Evolutionary conservation across 2,113 vertebrate species (phyloP), one percentile per base, ranked within the genome.

Genomic region (Riparia riparia): DNA sequence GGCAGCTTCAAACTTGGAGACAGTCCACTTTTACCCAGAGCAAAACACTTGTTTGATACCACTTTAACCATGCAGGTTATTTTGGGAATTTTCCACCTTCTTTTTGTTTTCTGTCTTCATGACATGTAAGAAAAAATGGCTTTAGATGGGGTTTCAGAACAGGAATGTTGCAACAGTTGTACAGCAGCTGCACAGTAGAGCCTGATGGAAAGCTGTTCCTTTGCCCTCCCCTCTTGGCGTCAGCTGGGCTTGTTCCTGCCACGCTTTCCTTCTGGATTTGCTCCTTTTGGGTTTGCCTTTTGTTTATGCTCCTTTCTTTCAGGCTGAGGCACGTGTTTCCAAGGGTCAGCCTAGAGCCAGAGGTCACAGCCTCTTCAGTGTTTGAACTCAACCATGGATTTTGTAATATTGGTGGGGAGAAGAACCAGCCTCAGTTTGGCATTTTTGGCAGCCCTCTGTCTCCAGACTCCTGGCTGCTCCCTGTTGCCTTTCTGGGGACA

Each of bases 151-250:
- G 5, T 72, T 71, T 85, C 44, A 5, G 82, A 41, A 63, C 16
- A 32, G 42, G 37, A 51, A 29, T 18, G 32, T 39, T 54, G 15
- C 73, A 37, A 74, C 31, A 41, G 42, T 73, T 0, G 0, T 17
- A 16, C 25, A 63, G 42, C 65, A 82, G 65, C 28, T 78, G 17
- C 0, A 0, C 37, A 41, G 2, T 26, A n/a, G 47, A 9, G 18
- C 47, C 45, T 3, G 2, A 5, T 66, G 74, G 47, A 85, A 74
- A 85, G 32, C 31, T 82, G 16, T 24, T 89, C 63, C 37, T 64
- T 70, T 66, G 56, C 42, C n/a, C 17, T 39, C 42, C 24, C 24
- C 51, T 58, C 41, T 14, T 70, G 39, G 28, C 26, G 37, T 89
- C 58, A 89, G 54, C 79, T 9, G 4, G 50, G 28, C 63, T 86